Evolutionary conservation across 2,113 vertebrate species (phyloP).

Genomic region (Tenebrosternarchus preto): DNA sequence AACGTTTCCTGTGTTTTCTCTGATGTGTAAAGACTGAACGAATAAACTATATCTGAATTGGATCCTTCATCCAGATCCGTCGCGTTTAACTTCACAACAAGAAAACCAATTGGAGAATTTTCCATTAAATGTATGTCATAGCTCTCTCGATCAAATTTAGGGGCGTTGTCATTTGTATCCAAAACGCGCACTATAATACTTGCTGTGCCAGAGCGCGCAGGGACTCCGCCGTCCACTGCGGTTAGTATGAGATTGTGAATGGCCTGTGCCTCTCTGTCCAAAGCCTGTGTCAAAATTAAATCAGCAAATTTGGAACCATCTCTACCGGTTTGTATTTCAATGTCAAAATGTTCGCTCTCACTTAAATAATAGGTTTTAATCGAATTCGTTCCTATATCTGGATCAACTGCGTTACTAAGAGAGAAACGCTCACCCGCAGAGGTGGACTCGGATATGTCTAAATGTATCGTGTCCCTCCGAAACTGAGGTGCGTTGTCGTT

Average conservation of each 20-base stretch:
- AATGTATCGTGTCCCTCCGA: conserved; percentile 51
- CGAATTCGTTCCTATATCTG: conserved; percentile 61
- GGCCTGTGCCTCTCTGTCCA: conserved; percentile 62
- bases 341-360: conserved; percentile 55
- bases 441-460: conserved; percentile 64
- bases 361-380: conserved; percentile 54
- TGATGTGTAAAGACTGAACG: conserved; percentile 58
- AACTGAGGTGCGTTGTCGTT: conserved; percentile 65
- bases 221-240: conserved; percentile 70
- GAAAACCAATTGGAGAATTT: conserved; percentile 63
- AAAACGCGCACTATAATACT: conserved; percentile 64
- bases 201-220: conserved; percentile 65
- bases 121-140: conserved; percentile 63
- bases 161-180: conserved; percentile 72
- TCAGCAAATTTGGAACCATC: conserved; percentile 61
- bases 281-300: conserved; percentile 46
- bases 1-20: conserved; percentile 60
- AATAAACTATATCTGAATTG: conserved; percentile 62
- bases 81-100: conserved; percentile 62
- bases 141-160: conserved; percentile 57
- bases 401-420: conserved; percentile 61
- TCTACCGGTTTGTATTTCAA: conserved; percentile 61
- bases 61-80: conserved; percentile 69
- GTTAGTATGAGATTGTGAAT: conserved; percentile 67
- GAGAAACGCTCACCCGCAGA: conserved; percentile 61